Conservation (phyloP, 2,797 vertebrate species). For the Scleropages formosus region DNA sequence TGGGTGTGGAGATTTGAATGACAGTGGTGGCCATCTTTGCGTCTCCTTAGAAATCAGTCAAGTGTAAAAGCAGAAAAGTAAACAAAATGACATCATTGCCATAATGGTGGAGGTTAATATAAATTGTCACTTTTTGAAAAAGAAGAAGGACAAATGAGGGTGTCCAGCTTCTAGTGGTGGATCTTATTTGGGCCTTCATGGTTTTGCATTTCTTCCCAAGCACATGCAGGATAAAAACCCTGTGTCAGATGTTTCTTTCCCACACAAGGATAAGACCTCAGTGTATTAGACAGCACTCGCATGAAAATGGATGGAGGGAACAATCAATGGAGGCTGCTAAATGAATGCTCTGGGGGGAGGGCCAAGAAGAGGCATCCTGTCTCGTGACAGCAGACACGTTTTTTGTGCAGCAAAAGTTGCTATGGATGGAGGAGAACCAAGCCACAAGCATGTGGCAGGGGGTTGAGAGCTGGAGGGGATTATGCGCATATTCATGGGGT, state of each 20-base stretch:
- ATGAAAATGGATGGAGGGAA: conserved; percentile 39
- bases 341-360: conserved; percentile 42
- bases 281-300: conserved; percentile 1
- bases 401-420: conserved; percentile 69
- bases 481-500: conserved; percentile 90
- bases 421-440: conserved; percentile 65
- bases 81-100: neutral
- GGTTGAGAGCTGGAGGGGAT: conserved; percentile 74
- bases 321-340: conserved; percentile 21
- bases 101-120: neutral
- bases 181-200: neutral
- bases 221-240: too few relatives aligned
- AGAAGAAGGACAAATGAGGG: neutral
- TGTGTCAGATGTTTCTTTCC: too few relatives aligned
- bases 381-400: conserved; percentile 64
- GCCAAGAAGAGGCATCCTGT: conserved; percentile 51
- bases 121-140: neutral
- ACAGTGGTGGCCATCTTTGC: neutral
- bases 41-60: neutral
- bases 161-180: conserved; percentile 10
- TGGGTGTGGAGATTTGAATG: neutral
- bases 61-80: neutral
- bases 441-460: conserved; percentile 61
- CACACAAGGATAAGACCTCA: neutral
- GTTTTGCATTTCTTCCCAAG: neutral